Evolutionary conservation across 2,113 vertebrate genomes (phyloP), one percentile per base, ranked within the genome.

Genomic region (Triplophysa siluroides): DNA sequence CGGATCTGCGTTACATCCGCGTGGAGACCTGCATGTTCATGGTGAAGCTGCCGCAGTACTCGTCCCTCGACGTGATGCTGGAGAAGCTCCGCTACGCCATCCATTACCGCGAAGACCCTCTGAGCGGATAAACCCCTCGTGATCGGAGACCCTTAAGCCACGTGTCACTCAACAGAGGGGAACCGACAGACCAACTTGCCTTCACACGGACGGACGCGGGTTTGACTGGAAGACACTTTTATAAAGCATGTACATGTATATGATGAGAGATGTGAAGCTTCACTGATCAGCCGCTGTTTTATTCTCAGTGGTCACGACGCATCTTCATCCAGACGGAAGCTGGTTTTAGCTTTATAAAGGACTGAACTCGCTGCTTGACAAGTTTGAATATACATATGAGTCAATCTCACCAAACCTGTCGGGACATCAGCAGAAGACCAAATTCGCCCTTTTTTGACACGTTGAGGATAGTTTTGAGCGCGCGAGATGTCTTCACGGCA

Each of bases 1-100:
- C 97, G 0, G 98, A 99, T 84, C 94, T 93, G 0, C 94, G 98
- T 64, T 97, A 99, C 90, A 97, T 99, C 87, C 95, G 98, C 0
- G 98, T 99, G 54, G 98, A 99, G 90, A 99, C 98, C 21, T 99
- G 98, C 85, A 98, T 99, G 97, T 99, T 99, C 86, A 99, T 99
- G 98, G 94, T 99, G 86, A 99, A 99, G 79, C 96, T 99, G 3
- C 98, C 98, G 0, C 97, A 99, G 91, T 99, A 99, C 84, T 96
- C 96, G 47, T 97, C 96, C 0, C 87, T 98, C 84, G 96, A 98
- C 6, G 95, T 94, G 81, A 99, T 98, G 97, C 91, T 98, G 92
- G 98, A 98, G 50, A 99, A 98, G 76, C 94, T 99, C 2, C 95
- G 97, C 0, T 98, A 97, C 4, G 97, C 98, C 89, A 96, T 99